Conservation (phyloP, 1,140 invertebrate species). For the Scaptomyza montana region DNA sequence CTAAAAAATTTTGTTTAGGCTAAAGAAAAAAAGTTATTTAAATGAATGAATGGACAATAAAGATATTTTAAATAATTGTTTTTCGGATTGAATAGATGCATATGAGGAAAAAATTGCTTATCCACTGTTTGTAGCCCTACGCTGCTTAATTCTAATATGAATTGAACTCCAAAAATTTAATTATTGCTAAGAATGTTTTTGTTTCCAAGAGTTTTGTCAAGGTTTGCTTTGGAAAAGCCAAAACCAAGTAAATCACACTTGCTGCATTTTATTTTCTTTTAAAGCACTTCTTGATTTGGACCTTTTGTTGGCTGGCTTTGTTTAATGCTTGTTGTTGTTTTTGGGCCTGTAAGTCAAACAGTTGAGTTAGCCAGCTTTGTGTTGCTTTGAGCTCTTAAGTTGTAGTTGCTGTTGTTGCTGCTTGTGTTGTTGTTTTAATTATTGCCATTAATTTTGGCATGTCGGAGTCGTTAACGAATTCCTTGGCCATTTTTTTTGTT, state of each 20-base stretch:
- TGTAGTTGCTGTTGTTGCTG: constrained; percentile 44
- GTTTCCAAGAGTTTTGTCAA: no score
- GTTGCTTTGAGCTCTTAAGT: constrained; percentile 25
- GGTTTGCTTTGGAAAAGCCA: neutral
- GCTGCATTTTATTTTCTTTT: neutral
- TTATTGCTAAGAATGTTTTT: neutral
- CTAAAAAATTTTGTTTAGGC: no score
- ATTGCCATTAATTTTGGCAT: constrained; percentile 84
- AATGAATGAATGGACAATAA: no score
- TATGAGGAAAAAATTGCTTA: no score
- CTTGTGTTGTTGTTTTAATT: constrained; percentile 79
- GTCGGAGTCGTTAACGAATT: constrained; percentile 83
- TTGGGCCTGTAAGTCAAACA: constrained; percentile 12
- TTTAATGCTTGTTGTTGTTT: neutral
- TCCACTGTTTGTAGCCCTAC: no score
- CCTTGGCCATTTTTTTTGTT: constrained; percentile 65
- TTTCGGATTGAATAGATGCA: no score
- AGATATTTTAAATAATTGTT: no score
- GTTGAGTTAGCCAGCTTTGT: constrained; percentile 13
- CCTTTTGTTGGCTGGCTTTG: neutral
- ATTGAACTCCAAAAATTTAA: no score
- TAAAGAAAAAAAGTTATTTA: no score
- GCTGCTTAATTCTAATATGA: no score
- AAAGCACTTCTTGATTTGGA: constrained; percentile 12
- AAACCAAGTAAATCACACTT: neutral